Evolutionary conservation across 2,888 invertebrate species (phyloP).

Genomic region (Hydriomena furcata): DNA sequence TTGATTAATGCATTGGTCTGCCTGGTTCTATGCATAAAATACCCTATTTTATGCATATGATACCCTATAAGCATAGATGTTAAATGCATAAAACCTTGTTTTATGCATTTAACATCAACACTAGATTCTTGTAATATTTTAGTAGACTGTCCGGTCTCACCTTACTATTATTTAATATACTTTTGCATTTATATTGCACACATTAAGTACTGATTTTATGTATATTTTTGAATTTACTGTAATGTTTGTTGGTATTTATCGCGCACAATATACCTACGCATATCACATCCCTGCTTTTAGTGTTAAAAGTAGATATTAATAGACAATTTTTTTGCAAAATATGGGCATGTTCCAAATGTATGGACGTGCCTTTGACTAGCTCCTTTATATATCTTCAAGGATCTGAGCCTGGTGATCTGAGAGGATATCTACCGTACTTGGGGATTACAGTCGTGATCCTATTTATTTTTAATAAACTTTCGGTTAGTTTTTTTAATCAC

Average conservation of each 20-base stretch:
- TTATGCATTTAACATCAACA: background rate
- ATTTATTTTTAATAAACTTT: no score
- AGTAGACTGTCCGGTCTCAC: no score
- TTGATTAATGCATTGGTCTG: no score
- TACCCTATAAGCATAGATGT: no score
- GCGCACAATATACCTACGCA: conserved; percentile 16
- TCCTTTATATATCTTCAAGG: no score
- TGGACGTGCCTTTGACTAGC: no score
- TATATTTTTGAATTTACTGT: background rate
- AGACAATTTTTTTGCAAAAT: no score
- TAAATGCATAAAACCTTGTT: background rate
- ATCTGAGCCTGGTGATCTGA: no score
- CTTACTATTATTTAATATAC: background rate
- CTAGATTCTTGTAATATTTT: background rate
- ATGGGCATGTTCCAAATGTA: no score
- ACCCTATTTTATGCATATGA: background rate
- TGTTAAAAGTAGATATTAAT: background rate
- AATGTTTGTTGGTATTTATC: background rate
- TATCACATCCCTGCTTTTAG: conserved; percentile 3
- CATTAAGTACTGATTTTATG: background rate
- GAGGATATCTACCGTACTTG: no score
- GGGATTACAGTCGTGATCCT: no score
- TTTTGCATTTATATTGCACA: background rate
- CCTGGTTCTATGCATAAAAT: background rate
- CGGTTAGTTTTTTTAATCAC: no score